Conservation (phyloP, 2,113 vertebrate genomes). For the Aleadryas rufinucha region DNA sequence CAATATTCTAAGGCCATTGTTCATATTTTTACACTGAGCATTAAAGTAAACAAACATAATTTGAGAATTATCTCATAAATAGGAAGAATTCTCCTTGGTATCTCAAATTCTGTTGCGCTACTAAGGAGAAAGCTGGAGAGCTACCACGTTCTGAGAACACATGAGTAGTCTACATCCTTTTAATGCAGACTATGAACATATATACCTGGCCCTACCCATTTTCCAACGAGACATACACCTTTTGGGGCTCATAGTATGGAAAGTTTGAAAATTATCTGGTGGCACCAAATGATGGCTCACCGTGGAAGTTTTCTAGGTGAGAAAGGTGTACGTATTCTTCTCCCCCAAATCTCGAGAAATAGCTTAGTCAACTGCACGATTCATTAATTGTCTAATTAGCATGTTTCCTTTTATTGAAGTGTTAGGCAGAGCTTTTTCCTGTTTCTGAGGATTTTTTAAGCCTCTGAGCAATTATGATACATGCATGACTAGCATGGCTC, state of each 20-base stretch:
- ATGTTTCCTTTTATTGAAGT: not conserved
- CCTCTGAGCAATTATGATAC: not conserved
- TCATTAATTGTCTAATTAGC: not conserved
- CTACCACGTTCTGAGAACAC: not conserved
- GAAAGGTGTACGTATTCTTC: not conserved
- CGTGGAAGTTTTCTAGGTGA: not conserved
- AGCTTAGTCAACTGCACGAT: not conserved
- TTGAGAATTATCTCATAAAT: not conserved
- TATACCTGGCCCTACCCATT: not conserved
- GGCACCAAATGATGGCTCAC: not conserved
- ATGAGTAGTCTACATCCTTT: not conserved
- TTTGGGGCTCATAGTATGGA: not conserved
- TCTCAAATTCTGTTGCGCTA: not conserved
- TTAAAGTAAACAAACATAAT: not conserved
- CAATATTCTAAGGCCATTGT: not conserved
- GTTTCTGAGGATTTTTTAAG: not conserved
- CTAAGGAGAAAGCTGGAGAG: not conserved
- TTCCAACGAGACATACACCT: not conserved
- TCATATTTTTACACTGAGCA: not conserved
- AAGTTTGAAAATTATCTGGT: not conserved
- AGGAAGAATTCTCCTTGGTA: not conserved
- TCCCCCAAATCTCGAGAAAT: not conserved
- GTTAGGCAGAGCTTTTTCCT: not conserved
- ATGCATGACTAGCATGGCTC: not conserved
- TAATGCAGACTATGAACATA: not conserved